phyloP scores from a whole-genome alignment of 2,888 invertebrate genomes.

The Acronicta aceris region DNA sequence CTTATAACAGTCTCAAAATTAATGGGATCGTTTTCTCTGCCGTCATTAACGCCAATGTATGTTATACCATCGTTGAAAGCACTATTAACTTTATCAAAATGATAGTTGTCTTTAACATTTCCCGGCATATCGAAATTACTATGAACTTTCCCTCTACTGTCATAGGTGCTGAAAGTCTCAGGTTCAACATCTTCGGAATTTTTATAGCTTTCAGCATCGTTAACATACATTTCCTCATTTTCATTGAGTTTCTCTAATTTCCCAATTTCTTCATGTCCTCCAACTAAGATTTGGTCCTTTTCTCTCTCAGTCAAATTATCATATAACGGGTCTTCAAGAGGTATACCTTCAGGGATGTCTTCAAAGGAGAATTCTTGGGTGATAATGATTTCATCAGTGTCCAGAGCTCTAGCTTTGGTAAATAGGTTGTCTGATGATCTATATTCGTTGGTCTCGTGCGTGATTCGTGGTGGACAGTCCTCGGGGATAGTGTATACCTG shows the following conservation, averaged over 20 bases:
- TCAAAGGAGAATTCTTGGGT: conserved; percentile 78
- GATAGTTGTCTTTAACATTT: background rate
- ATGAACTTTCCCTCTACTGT: background rate
- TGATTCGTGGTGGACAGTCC: conserved; percentile 77
- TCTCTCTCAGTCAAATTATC: conserved; percentile 70
- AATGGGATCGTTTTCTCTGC: background rate
- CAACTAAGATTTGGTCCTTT: conserved; percentile 38
- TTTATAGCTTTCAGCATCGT: background rate
- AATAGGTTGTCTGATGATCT: conserved; percentile 75
- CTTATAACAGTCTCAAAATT: background rate
- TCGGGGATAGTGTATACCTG: conserved; percentile 85
- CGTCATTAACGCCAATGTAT: background rate
- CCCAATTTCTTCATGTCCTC: conserved; percentile 29
- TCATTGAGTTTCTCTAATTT: conserved; percentile 14
- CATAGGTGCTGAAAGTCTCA: background rate
- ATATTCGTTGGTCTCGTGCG: conserved; percentile 69
- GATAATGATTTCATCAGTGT: conserved; percentile 75
- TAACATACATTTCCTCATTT: background rate
- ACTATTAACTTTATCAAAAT: conserved; percentile 1
- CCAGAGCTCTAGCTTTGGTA: conserved; percentile 73
- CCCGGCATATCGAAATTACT: background rate
- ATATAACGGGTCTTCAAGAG: conserved; percentile 80
- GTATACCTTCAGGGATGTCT: conserved; percentile 81
- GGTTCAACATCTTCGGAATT: background rate
- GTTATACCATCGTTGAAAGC: background rate